Conservation (phyloP, 2,113 vertebrate species). For the human region DNA sequence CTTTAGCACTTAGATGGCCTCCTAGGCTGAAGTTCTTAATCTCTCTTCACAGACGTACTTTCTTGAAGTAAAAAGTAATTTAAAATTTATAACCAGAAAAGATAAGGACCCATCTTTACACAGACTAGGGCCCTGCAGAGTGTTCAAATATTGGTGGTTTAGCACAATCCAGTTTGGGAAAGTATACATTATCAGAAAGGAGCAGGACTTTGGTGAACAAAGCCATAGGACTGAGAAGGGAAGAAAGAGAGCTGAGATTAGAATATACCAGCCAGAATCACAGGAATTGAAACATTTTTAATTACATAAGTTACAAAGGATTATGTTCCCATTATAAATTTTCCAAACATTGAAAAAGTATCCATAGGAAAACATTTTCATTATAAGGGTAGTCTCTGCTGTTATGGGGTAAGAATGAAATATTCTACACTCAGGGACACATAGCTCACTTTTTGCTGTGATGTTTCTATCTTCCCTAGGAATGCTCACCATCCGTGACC, state of each 20-base stretch:
- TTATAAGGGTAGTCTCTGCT: background rate
- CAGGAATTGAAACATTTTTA: background rate
- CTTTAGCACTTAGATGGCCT: background rate
- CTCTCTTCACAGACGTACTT: background rate
- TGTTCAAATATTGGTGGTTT: background rate
- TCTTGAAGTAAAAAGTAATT: background rate
- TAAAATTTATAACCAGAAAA: background rate
- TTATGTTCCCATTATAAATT: background rate
- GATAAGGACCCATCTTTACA: background rate
- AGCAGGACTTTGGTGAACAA: background rate
- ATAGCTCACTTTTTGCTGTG: background rate
- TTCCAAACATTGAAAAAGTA: background rate
- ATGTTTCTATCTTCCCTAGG: background rate
- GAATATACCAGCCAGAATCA: accelerated
- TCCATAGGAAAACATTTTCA: background rate
- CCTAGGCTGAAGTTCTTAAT: background rate
- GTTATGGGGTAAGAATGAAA: background rate
- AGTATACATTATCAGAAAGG: background rate
- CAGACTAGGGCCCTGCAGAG: background rate
- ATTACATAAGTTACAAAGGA: background rate
- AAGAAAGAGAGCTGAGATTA: background rate
- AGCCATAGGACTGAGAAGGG: accelerated
- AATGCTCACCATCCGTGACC: background rate
- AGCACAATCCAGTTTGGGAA: background rate
- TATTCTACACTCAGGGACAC: no score